Evolutionary conservation across 2,113 vertebrate species (phyloP), one percentile per base, ranked within the genome.

Genomic region (Coryphaenoides rupestris): DNA sequence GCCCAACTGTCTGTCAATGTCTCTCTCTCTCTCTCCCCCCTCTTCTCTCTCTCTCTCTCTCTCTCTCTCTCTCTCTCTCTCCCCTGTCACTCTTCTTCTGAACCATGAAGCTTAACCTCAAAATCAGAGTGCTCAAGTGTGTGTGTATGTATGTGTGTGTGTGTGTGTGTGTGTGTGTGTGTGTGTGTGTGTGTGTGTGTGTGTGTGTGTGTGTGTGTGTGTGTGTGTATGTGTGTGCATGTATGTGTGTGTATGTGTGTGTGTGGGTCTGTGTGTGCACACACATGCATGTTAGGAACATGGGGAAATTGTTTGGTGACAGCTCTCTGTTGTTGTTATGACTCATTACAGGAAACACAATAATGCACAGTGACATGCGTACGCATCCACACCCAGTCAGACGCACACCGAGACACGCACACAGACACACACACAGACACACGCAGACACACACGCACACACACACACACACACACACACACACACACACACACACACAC

Each of bases 131-230:
- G 33, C 13, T 40, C 73, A 79, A 83, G 78, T 52, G 21, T 22
- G 60, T 24, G 23, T 57, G 24, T 40, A 23, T 46, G 21, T 23
- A 49, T 49, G 26, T 46, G 16, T 28, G 59, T 56, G 24, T 59
- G 26, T 10, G 46, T 59, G 24, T 59, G 33, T 47, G 21, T 49
- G 24, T 46, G 21, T 23, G 55, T 49, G 26, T 46, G 16, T 28
- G 59, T 56, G 24, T 59, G 26, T 10, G 46, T 59, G 24, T 59
- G 33, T 47, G 21, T 49, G n/a, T n/a, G n/a, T n/a, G n/a, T n/a
- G n/a, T n/a, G n/a, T n/a, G n/a, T n/a, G n/a, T n/a, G 74, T 75
- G 80, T 84, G 77, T 49, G 19, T 21, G 58, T 28, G 21, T 55
- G 22, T 49, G 50, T 54, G 24, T 22, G 59, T 55, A 26, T 40